phyloP scores from a whole-genome alignment of 2,113 vertebrate species.

The Thinocorus orbignyianus region DNA sequence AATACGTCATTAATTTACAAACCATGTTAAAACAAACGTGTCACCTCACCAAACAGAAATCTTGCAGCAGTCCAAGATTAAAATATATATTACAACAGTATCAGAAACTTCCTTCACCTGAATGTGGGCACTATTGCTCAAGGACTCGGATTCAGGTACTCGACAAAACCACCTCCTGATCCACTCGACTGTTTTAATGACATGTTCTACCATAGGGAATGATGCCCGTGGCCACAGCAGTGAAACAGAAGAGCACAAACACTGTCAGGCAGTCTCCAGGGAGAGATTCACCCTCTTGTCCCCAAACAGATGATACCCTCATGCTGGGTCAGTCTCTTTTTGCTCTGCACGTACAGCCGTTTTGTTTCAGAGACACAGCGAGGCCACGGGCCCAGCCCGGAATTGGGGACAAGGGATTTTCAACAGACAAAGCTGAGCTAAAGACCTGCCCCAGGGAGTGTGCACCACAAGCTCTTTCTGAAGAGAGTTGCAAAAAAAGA shows the following conservation, averaged over 20 bases:
- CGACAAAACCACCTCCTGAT: neutral
- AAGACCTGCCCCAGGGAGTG: neutral
- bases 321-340: neutral
- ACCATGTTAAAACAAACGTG: constrained; percentile 13
- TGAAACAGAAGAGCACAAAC: neutral
- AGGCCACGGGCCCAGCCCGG: accelerated
- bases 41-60: neutral
- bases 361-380: neutral
- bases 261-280: neutral
- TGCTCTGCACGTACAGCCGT: neutral
- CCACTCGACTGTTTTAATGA: neutral
- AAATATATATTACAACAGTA: neutral
- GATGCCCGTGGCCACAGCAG: neutral
- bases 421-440: neutral
- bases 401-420: neutral
- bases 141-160: neutral
- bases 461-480: neutral
- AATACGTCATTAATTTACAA: constrained; percentile 50
- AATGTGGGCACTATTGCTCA: neutral
- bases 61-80: neutral
- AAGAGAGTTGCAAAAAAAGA: neutral
- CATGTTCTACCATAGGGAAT: accelerated
- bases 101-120: constrained; percentile 12
- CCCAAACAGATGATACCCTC: accelerated
- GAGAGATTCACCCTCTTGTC: neutral